These are phyloP conservation scores for Ophioderma brevispina DNA, from an alignment of 35 echinoderm and acorn worm species.

Conservation along the genomic window DNA sequence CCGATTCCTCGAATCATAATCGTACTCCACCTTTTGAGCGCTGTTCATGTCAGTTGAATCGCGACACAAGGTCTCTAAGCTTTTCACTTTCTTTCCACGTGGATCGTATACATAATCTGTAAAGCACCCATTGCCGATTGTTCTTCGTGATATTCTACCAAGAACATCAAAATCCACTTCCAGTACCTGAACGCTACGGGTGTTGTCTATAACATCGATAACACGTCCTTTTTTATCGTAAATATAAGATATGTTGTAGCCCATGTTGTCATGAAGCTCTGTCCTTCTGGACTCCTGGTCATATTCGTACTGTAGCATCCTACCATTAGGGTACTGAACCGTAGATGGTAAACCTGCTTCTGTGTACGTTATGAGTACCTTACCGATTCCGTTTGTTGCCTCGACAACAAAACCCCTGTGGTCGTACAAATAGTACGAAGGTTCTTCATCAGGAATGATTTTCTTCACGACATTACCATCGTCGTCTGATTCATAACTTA, in stretches of 20 bases:
- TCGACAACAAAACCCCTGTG: constrained; percentile 58
- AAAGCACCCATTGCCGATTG: neutral
- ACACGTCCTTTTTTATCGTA: constrained; percentile 37
- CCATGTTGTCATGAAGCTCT: constrained; percentile 27
- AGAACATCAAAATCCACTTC: constrained; percentile 24
- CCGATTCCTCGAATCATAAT: neutral
- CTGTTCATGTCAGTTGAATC: neutral
- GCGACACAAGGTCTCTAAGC: neutral
- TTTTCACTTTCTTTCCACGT: neutral
- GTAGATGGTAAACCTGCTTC: constrained; percentile 14
- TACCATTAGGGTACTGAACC: constrained; percentile 52
- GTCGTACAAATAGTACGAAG: constrained; percentile 45
- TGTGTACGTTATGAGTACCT: constrained; percentile 45
- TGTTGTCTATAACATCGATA: constrained; percentile 14
- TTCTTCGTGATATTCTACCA: constrained; percentile 10
- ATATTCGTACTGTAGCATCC: constrained; percentile 48
- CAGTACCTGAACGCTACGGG: neutral
- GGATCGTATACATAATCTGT: neutral
- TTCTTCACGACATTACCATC: constrained; percentile 24
- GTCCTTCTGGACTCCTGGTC: constrained; percentile 11
- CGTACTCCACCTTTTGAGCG: neutral
- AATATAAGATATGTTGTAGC: constrained; percentile 22
- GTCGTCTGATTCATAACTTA: constrained; percentile 27
- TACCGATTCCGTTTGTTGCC: constrained; percentile 59
- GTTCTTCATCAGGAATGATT: constrained; percentile 3